A percentile compares a stretch with the other conserved stretches of the same genome.
phyloP scores from a whole-genome alignment of 1,140 invertebrate genomes.

The Drosophila suzukii region DNA sequence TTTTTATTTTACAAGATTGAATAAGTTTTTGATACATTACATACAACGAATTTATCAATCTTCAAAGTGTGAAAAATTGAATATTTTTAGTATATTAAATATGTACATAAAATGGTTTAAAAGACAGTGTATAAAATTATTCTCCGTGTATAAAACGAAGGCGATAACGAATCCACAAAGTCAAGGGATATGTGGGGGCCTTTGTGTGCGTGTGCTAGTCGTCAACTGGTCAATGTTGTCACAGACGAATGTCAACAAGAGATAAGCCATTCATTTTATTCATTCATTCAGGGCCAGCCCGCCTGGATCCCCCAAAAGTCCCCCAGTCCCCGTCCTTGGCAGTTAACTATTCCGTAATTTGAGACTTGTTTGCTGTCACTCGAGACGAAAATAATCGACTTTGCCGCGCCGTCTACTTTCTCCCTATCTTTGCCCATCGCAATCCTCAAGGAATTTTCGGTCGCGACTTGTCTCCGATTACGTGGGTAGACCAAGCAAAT shows the following conservation, averaged over 20 bases:
- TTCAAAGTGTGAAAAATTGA: too few relatives aligned
- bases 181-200: conserved; percentile 27
- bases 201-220: conserved; percentile 37
- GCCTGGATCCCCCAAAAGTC: neutral
- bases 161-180: conserved; percentile 61
- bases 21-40: too few relatives aligned
- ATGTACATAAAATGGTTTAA: too few relatives aligned
- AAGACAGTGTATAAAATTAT: neutral
- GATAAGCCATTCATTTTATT: conserved; percentile 83
- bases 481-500: conserved; percentile 40
- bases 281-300: conserved; percentile 59
- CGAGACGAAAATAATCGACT: conserved; percentile 82
- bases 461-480: conserved; percentile 64
- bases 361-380: conserved; percentile 81
- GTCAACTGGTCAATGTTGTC: conserved; percentile 82
- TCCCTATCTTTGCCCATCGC: neutral
- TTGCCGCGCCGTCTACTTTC: conserved; percentile 54
- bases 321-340: conserved; percentile 17
- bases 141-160: conserved; percentile 19
- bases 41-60: too few relatives aligned
- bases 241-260: conserved; percentile 82
- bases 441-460: conserved; percentile 26
- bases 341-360: conserved; percentile 82
- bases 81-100: too few relatives aligned
- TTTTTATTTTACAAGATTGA: too few relatives aligned